Percentiles rank a stretch among this genome's conserved stretches.
Evolutionary conservation across 2,797 vertebrate genomes (phyloP).

Genomic region (Dryobates pubescens): DNA sequence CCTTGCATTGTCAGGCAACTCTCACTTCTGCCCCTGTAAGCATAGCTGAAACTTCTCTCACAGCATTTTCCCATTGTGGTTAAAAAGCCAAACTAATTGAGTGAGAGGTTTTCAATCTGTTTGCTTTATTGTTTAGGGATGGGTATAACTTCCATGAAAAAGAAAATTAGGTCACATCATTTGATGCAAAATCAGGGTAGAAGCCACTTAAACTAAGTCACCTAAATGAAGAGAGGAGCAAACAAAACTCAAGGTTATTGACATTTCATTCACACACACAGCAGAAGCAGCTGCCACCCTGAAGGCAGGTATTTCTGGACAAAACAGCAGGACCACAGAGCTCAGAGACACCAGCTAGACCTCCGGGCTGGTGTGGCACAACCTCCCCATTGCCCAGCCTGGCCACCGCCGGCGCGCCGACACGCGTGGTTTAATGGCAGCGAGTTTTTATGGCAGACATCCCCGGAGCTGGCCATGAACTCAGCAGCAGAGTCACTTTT

Average conservation of each 20-base stretch:
- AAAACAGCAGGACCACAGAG: neutral
- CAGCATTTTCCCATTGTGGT: accelerated
- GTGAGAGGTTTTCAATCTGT: neutral
- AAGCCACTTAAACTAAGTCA: neutral
- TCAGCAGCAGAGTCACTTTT: neutral
- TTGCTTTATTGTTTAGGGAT: neutral
- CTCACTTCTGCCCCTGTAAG: neutral
- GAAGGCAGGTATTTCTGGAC: neutral
- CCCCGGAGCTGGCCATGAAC: neutral
- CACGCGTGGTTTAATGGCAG: too few relatives aligned
- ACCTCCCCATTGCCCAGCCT: neutral
- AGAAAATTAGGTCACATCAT: neutral
- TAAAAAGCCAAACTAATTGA: neutral
- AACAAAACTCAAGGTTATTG: neutral
- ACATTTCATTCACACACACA: neutral
- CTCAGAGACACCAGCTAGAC: too few relatives aligned
- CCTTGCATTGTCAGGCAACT: accelerated
- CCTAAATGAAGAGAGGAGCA: neutral
- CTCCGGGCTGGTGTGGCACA: too few relatives aligned
- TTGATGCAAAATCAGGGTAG: neutral
- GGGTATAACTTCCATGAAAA: accelerated
- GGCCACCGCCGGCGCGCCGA: accelerated
- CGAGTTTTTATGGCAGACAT: neutral
- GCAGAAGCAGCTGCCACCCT: neutral
- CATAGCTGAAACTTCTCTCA: neutral